Conservation (phyloP, 2,888 invertebrate genomes). For the Ectemnius continuus region DNA sequence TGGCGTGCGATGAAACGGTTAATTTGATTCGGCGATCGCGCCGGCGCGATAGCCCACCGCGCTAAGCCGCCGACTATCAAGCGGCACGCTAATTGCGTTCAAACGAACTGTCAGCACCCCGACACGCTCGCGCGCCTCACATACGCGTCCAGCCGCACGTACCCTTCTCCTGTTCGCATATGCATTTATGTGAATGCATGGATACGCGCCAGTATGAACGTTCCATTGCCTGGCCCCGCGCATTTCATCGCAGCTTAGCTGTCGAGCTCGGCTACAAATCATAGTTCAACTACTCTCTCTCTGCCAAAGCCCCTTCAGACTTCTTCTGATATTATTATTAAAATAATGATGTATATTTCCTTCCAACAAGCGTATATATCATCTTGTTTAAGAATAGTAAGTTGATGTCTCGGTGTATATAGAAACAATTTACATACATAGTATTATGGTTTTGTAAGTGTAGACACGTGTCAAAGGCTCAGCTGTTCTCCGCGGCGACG, state of each 20-base stretch:
- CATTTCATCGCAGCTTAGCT: too few relatives aligned
- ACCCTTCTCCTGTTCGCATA: neutral
- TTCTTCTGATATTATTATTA: too few relatives aligned
- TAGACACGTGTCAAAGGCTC: neutral
- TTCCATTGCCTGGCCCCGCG: too few relatives aligned
- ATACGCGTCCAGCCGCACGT: constrained; percentile 20
- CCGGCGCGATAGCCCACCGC: constrained; percentile 56
- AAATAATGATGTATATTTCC: too few relatives aligned
- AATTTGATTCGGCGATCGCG: constrained; percentile 66
- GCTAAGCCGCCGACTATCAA: constrained; percentile 65
- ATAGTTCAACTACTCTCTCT: too few relatives aligned
- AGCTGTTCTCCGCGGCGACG: neutral
- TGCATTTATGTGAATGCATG: constrained; percentile 42
- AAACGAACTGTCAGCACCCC: constrained; percentile 75
- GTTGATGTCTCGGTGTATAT: too few relatives aligned
- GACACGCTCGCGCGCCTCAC: constrained; percentile 59
- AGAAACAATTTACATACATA: neutral
- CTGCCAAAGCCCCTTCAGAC: too few relatives aligned
- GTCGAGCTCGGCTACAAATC: too few relatives aligned
- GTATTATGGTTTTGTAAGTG: neutral
- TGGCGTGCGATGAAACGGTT: constrained; percentile 56
- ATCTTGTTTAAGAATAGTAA: too few relatives aligned
- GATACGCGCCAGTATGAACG: constrained; percentile 10
- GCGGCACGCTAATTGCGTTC: constrained; percentile 74
- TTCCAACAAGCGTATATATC: too few relatives aligned